Conservation (phyloP, 64 coral and sea anemone genomes). For the Pocillopora verrucosa region DNA sequence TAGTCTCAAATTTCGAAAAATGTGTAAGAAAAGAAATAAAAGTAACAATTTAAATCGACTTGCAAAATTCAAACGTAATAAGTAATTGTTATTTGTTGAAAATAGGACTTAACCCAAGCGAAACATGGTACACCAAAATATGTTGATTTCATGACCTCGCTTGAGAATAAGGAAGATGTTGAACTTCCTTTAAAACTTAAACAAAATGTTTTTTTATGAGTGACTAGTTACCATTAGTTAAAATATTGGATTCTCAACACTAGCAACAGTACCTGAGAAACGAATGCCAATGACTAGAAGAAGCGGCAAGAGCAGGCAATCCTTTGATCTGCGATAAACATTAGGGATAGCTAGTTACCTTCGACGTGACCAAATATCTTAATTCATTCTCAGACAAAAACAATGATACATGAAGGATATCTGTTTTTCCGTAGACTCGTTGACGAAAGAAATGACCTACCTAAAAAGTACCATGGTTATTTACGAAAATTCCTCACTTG, state of each 20-base stretch:
- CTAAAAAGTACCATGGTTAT: slow-evolving; percentile 17
- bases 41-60: neutral
- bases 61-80: no score
- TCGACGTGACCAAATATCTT: neutral
- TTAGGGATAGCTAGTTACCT: neutral
- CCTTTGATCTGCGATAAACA: slow-evolving; percentile 12
- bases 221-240: neutral
- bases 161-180: neutral
- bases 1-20: neutral
- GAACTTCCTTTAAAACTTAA: neutral
- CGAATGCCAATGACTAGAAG: neutral
- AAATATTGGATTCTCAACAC: neutral
- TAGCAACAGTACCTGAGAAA: slow-evolving; percentile 23
- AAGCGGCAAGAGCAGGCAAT: neutral
- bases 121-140: neutral
- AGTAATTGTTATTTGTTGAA: neutral
- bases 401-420: neutral
- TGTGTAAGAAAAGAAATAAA: neutral
- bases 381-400: neutral
- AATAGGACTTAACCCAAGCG: neutral
- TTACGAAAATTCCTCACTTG: neutral
- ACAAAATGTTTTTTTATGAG: neutral
- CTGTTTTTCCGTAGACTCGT: neutral
- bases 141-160: neutral
- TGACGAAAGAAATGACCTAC: neutral